These are phyloP conservation scores for Crypturellus tataupa DNA, from an alignment of 2,797 vertebrate species.

Conservation along the genomic window DNA sequence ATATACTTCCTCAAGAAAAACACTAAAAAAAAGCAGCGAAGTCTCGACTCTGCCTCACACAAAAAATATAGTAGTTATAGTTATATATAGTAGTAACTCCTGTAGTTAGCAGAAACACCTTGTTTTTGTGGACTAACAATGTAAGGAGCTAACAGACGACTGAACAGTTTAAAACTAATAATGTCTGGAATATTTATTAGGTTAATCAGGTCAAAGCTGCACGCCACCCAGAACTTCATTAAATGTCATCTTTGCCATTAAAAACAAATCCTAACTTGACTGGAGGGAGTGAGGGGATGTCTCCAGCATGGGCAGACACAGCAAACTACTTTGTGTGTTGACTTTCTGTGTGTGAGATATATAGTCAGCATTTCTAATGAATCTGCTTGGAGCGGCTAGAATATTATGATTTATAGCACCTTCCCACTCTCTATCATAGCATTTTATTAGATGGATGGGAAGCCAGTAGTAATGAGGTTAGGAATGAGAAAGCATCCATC, in stretches of 20 bases:
- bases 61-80: not conserved
- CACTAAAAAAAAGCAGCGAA: not conserved
- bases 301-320: constrained; percentile 50
- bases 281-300: not conserved
- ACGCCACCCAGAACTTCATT: constrained; percentile 40
- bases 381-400: constrained; percentile 83
- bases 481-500: constrained; percentile 90
- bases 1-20: not conserved
- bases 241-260: constrained; percentile 59
- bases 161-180: constrained; percentile 20
- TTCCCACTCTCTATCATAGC: constrained; percentile 86
- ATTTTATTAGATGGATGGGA: constrained; percentile 91
- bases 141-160: not conserved
- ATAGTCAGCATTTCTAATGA: constrained; percentile 87
- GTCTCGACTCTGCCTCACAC: not conserved
- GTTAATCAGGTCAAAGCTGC: constrained; percentile 53
- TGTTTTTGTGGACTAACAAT: not conserved
- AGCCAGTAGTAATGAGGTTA: constrained; percentile 89
- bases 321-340: constrained; percentile 78
- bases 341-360: constrained; percentile 82
- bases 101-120: not conserved
- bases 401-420: constrained; percentile 88
- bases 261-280: constrained; percentile 57
- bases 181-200: constrained; percentile 31
- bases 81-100: no score